phyloP scores from a whole-genome alignment of 1,140 invertebrate species.

The Stratiolaelaps scimitus region DNA sequence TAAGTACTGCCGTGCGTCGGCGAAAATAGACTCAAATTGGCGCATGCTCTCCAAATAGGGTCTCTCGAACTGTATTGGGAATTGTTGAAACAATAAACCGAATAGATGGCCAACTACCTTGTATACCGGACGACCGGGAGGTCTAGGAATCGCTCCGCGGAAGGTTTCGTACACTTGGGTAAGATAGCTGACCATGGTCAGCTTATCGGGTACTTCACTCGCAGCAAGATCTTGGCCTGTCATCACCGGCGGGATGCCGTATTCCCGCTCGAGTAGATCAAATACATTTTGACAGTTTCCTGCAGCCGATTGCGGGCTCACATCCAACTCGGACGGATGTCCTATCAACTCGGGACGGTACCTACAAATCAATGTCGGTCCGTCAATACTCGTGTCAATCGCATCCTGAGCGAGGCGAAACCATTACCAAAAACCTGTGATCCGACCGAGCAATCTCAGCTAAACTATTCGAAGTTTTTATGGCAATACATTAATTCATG shows the following conservation, averaged over 20 bases:
- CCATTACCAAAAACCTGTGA: too few relatives aligned
- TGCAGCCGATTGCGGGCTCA: not conserved
- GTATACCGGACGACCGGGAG: slow-evolving; percentile 29
- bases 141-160: slow-evolving; percentile 63
- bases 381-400: too few relatives aligned
- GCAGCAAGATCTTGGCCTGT: slow-evolving; percentile 63
- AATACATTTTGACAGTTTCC: slow-evolving; percentile 48
- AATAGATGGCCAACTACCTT: slow-evolving; percentile 9
- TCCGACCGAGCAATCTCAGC: not conserved
- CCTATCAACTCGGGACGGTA: slow-evolving; percentile 20
- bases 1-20: too few relatives aligned
- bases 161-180: slow-evolving; percentile 74
- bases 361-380: too few relatives aligned
- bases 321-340: not conserved
- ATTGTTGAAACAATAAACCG: too few relatives aligned
- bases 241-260: slow-evolving; percentile 64
- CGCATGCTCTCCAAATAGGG: too few relatives aligned
- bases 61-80: too few relatives aligned
- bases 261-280: slow-evolving; percentile 61
- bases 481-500: too few relatives aligned
- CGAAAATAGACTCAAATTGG: too few relatives aligned
- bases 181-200: slow-evolving; percentile 64
- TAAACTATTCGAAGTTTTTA: too few relatives aligned
- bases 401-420: too few relatives aligned
- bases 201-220: slow-evolving; percentile 56